Conservation (phyloP, 2,888 invertebrate genomes). For the Minunthozetes semirufus region DNA sequence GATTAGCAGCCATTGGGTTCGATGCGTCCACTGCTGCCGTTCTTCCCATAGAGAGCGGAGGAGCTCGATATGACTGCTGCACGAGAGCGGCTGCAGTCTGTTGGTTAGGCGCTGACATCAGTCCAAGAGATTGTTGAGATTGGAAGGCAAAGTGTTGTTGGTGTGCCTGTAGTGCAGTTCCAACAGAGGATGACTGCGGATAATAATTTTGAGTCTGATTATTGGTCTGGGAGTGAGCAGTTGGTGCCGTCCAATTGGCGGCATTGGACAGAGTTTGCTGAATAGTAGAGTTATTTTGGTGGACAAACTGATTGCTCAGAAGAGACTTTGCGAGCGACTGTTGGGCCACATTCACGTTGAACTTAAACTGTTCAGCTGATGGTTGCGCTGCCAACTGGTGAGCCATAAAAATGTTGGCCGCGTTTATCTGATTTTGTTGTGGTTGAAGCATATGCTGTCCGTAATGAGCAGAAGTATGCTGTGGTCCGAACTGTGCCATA, state of each 20-base stretch:
- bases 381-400: constrained; percentile 11
- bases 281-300: constrained; percentile 11
- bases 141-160: constrained; percentile 18
- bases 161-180: background rate
- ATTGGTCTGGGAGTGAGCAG: background rate
- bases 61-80: constrained; percentile 1
- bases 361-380: constrained; percentile 12
- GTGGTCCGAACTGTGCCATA: constrained; percentile 15
- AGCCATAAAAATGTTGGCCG: constrained; percentile 2
- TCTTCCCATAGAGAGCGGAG: constrained; percentile 2
- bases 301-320: constrained; percentile 1
- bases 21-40: background rate
- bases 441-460: background rate
- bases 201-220: background rate
- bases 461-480: constrained; percentile 3
- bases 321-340: background rate
- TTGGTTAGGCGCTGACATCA: background rate
- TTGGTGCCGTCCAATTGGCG: background rate
- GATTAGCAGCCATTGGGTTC: constrained; percentile 17
- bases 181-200: constrained; percentile 12
- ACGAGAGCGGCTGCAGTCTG: background rate
- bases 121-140: constrained; percentile 10
- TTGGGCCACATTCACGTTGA: background rate
- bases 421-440: constrained; percentile 7
- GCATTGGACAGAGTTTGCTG: background rate